Evolutionary conservation across 1,140 invertebrate genomes (phyloP), one percentile per base, ranked within the genome.

Genomic region (Drosophila virilis): DNA sequence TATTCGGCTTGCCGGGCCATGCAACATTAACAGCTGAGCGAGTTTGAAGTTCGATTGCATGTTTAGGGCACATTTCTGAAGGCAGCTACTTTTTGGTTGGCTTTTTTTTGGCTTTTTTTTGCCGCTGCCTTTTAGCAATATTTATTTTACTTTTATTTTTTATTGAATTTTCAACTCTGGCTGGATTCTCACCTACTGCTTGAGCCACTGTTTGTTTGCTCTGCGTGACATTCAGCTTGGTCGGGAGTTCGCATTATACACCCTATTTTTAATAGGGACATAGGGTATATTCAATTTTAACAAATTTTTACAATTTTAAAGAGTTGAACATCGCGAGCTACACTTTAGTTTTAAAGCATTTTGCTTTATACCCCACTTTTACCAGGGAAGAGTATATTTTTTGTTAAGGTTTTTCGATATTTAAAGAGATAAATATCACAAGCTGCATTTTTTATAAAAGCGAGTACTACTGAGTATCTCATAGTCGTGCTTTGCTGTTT

Each of bases 11-110:
- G 60, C 48, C 46, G 74, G 32, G 42, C 66, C 67, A 57, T 85
- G 77, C 77, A 60, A 80, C 80, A 76, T 83, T 61, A 74, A 85
- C 74, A 85, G 74, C 66, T 74, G 74, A 71, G 73, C 57, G 32
- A 68, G 54, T 58, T 66, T 54, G 42, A 69, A 80, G 73, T 84
- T 80, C 77, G 74, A 74, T 84, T 74, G 79, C 79, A 80, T 81
- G 79, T 73, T 74, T 69, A 50, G 60, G 64, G 51, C 60, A 74
- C 62, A 78, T 71, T 84, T 73, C 48, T 42, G 69, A 42, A 45
- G 15, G 46, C 51, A 17, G 35, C 33, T 2, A 55, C 33, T 17
- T 17, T 8, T 7, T n/a, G 42, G 13, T 7, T 28, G 5, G 22
- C 17, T 32, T 15, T 33, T 33, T 13, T 40, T 40, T 57, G 10